phyloP scores from a whole-genome alignment of 2,797 vertebrate genomes.

The Bryconaethiops microstoma region DNA sequence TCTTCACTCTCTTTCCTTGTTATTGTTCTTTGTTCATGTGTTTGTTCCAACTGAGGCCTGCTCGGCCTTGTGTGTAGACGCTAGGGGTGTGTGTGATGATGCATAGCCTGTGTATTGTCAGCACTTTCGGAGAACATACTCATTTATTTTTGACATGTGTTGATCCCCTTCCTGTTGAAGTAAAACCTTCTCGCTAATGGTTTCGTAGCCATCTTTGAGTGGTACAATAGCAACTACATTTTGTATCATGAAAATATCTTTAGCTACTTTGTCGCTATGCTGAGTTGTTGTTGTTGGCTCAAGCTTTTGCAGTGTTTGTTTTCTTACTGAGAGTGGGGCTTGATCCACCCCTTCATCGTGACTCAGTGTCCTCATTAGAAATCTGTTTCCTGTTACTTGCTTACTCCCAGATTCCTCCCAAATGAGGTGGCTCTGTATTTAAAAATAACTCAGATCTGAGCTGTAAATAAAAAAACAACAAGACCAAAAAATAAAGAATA shows the following conservation, averaged over 20 bases:
- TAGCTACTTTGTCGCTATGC: no score
- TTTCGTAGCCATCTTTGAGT: not conserved
- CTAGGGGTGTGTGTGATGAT: no score
- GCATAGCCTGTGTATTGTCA: no score
- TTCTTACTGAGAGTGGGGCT: not conserved
- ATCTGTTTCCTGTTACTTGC: conserved; percentile 11
- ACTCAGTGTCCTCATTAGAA: conserved; percentile 25
- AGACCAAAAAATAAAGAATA: conserved; percentile 4
- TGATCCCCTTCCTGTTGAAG: not conserved
- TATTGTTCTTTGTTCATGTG: not conserved
- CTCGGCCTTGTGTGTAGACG: no score
- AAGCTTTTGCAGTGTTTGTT: not conserved
- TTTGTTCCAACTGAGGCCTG: no score
- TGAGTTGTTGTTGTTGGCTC: not conserved
- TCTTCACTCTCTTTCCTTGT: not conserved
- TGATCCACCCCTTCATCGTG: not conserved
- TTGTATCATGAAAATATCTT: not conserved
- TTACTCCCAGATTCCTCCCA: conserved; percentile 7
- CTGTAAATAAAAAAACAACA: conserved; percentile 5
- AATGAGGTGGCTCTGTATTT: conserved; percentile 7
- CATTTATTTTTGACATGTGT: not conserved
- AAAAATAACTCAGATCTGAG: conserved; percentile 18
- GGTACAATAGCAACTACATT: not conserved
- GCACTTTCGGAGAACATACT: no score
- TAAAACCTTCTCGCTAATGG: no score